A percentile compares a stretch with the other conserved stretches of the same genome.
phyloP scores from a whole-genome alignment of 2,113 vertebrate genomes.

The Ciconia maguari region DNA sequence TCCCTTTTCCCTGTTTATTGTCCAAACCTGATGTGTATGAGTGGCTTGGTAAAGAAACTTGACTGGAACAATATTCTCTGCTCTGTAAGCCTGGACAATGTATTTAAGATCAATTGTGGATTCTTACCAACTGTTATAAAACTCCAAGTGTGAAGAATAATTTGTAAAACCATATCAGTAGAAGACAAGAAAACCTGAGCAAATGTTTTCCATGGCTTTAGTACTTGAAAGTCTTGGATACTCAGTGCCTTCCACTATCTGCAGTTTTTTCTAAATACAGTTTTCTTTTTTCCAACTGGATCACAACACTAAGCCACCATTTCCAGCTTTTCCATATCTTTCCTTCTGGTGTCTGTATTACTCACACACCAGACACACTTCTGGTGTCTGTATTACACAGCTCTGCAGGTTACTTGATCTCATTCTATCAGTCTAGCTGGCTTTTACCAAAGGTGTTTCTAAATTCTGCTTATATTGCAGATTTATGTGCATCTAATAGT shows the following conservation, averaged over 20 bases:
- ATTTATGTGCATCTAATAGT: not conserved
- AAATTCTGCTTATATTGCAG: not conserved
- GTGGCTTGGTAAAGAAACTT: not conserved
- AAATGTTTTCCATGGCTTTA: not conserved
- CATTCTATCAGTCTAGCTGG: not conserved
- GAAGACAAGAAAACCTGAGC: not conserved
- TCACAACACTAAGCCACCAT: not conserved
- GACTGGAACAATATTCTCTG: not conserved
- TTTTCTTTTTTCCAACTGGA: not conserved
- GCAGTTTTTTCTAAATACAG: not conserved
- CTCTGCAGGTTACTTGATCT: not conserved
- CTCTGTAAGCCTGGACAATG: not conserved
- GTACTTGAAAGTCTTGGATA: not conserved
- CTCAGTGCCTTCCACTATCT: not conserved
- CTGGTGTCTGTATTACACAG: not conserved
- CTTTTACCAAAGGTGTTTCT: not conserved
- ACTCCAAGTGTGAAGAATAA: accelerated
- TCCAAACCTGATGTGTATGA: not conserved
- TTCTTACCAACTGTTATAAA: not conserved
- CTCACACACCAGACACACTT: not conserved
- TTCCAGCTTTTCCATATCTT: not conserved
- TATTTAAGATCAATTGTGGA: not conserved
- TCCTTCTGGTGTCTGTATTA: not conserved
- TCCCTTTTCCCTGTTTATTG: not conserved
- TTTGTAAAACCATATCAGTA: not conserved